Evolutionary conservation across 37 sponge, comb jelly and placozoan species (phyloP).

Genomic region (Chondrilla cf. caribensis): DNA sequence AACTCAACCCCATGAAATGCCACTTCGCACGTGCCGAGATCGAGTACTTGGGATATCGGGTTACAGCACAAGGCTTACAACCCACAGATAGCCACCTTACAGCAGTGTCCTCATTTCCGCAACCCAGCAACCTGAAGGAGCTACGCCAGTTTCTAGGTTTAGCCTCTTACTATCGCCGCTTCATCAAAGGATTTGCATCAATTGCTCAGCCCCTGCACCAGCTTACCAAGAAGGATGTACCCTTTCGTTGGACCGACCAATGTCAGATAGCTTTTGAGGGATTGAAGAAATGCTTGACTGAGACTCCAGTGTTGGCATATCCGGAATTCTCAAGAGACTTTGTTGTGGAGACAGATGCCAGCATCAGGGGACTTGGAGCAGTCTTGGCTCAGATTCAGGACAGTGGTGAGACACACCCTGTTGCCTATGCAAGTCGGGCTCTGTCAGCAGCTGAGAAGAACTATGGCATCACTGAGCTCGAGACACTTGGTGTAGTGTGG

Average conservation of each 20-base stretch:
- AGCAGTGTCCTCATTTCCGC: not conserved
- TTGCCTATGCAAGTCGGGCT: slow-evolving; percentile 34
- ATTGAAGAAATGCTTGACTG: slow-evolving; percentile 16
- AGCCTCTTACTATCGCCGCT: not conserved
- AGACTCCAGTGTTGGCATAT: slow-evolving; percentile 28
- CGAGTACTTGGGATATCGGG: slow-evolving; percentile 28
- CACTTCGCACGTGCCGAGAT: slow-evolving; percentile 16
- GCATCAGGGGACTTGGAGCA: slow-evolving; percentile 37
- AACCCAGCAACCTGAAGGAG: not conserved
- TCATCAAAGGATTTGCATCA: not conserved
- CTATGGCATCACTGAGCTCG: slow-evolving; percentile 22
- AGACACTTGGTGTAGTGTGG: slow-evolving; percentile 10
- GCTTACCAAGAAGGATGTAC: too few relatives aligned
- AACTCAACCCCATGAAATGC: slow-evolving; percentile 39
- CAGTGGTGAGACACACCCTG: slow-evolving; percentile 14
- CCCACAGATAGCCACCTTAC: not conserved
- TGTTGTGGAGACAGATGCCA: slow-evolving; percentile 54
- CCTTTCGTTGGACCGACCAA: too few relatives aligned
- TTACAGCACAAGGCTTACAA: not conserved
- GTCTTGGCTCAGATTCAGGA: slow-evolving; percentile 32
- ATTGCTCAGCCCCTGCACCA: not conserved
- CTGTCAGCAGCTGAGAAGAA: slow-evolving; percentile 9
- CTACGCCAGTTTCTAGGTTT: slow-evolving; percentile 10
- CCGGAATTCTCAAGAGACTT: slow-evolving; percentile 25
- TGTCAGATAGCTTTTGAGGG: too few relatives aligned